Conservation (phyloP, 2,888 invertebrate species). For the Xestia xanthographa region DNA sequence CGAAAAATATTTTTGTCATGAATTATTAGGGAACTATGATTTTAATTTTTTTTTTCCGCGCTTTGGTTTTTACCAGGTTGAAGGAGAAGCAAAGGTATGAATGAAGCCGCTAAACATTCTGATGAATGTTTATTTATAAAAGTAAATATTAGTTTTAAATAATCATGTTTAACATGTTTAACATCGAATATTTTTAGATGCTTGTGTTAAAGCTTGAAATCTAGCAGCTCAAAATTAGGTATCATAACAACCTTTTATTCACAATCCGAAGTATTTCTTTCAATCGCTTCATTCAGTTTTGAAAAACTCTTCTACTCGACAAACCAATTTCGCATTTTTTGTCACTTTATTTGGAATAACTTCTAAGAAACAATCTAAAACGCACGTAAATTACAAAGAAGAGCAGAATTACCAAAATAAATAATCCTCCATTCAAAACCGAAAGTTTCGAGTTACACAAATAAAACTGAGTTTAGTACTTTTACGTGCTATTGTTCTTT, state of each 20-base stretch:
- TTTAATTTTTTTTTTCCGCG: too few relatives aligned
- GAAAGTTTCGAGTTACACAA: slow-evolving; percentile 30
- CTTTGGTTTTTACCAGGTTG: too few relatives aligned
- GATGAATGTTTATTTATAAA: too few relatives aligned
- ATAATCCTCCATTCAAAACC: slow-evolving; percentile 11
- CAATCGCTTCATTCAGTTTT: not conserved
- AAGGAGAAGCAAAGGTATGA: too few relatives aligned
- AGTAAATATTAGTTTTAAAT: too few relatives aligned
- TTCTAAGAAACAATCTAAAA: slow-evolving; percentile 10
- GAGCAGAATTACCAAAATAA: slow-evolving; percentile 17
- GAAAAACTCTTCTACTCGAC: not conserved
- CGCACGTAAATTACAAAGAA: slow-evolving; percentile 15
- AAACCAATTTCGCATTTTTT: not conserved
- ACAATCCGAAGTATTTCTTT: not conserved
- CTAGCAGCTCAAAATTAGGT: not conserved
- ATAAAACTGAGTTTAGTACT: slow-evolving; percentile 25
- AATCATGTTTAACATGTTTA: too few relatives aligned
- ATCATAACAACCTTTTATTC: not conserved
- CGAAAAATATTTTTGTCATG: too few relatives aligned
- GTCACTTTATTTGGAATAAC: too few relatives aligned
- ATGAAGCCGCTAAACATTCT: too few relatives aligned
- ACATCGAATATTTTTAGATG: not conserved
- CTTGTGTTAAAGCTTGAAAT: not conserved
- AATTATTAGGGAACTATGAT: too few relatives aligned
- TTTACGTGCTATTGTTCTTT: slow-evolving; percentile 48